Conservation (phyloP, 1,140 invertebrate genomes). For the Coelopa frigida region DNA sequence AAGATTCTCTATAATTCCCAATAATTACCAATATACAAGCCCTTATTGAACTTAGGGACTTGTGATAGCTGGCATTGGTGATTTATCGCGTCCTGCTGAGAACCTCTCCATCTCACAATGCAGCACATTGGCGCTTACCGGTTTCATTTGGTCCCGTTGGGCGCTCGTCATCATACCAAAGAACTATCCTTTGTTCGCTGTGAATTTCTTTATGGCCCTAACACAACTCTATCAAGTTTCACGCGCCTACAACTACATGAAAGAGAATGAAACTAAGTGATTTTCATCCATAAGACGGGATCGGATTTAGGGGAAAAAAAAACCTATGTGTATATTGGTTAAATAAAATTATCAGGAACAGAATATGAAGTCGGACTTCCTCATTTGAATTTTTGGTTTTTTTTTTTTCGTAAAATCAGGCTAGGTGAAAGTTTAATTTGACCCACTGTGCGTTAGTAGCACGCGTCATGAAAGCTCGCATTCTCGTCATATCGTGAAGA, state of each 20-base stretch:
- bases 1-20: slow-evolving; percentile 8
- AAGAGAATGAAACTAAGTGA: too few species aligned
- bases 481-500: too few species aligned
- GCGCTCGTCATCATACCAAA: slow-evolving; percentile 41
- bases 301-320: too few species aligned
- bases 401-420: too few species aligned
- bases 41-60: slow-evolving; percentile 55
- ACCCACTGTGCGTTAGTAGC: too few species aligned
- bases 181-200: slow-evolving; percentile 36
- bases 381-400: too few species aligned
- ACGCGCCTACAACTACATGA: slow-evolving; percentile 28
- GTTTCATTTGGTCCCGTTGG: slow-evolving; percentile 39
- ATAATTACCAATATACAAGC: slow-evolving; percentile 2
- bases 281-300: too few species aligned
- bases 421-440: too few species aligned
- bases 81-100: slow-evolving; percentile 82
- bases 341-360: too few species aligned
- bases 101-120: slow-evolving; percentile 83
- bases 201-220: slow-evolving; percentile 38
- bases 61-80: slow-evolving; percentile 87
- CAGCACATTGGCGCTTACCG: slow-evolving; percentile 60
- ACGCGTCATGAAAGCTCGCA: too few species aligned
- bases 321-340: too few species aligned
- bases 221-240: slow-evolving; percentile 30
- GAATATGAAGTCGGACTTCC: too few species aligned